Evolutionary conservation across 2,797 vertebrate genomes (phyloP).

Genomic region (Smutsia temminckii): DNA sequence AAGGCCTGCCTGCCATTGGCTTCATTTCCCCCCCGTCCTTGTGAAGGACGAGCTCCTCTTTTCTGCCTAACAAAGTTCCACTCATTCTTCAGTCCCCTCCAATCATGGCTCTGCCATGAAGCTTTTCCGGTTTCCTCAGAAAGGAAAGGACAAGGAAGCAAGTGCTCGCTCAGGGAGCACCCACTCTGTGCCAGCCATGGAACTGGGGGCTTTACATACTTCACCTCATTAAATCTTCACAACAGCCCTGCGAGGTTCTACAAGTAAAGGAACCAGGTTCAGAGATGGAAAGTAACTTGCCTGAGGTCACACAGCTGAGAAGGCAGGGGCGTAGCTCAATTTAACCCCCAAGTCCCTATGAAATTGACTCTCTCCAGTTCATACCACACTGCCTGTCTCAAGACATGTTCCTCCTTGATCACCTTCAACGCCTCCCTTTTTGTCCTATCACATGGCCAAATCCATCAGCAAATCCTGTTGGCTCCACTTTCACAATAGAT

Average conservation of each 20-base stretch:
- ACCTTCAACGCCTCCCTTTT: background rate
- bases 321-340: background rate
- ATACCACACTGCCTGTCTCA: background rate
- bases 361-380: slow-evolving; percentile 24
- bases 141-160: background rate
- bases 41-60: background rate
- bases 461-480: background rate
- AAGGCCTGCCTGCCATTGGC: background rate
- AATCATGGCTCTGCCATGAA: background rate
- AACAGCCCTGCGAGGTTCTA: background rate
- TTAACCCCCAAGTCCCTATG: background rate
- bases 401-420: background rate
- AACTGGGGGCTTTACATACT: background rate
- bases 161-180: background rate
- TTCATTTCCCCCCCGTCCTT: background rate
- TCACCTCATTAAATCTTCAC: slow-evolving; percentile 1
- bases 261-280: background rate
- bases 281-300: background rate
- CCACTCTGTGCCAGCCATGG: background rate
- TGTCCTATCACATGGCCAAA: background rate
- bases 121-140: slow-evolving; percentile 27
- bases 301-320: background rate
- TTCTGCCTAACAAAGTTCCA: background rate
- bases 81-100: background rate
- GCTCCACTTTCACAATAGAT: background rate